Base-by-base conservation (phyloP, 2,888 invertebrate genomes). In the Lucinisca nassula region DNA sequence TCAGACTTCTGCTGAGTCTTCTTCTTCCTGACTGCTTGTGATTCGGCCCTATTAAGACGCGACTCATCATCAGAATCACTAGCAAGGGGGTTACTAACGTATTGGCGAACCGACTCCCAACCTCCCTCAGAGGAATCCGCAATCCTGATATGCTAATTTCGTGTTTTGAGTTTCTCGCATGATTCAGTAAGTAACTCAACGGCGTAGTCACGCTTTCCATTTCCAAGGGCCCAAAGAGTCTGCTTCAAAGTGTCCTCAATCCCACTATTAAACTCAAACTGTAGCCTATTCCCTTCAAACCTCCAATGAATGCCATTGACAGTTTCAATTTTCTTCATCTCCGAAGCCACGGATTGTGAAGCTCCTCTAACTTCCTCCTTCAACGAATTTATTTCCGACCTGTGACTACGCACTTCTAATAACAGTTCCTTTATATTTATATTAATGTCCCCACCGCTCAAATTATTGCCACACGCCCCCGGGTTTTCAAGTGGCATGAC, bases 41-140 rank as follows among this genome's bases (percentile, higher is more conserved):
- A 45, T 55, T 86, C 84, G 1, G 83, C 84, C 32, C 73, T 37
- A 10, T 30, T 49, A 61, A 82, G 81, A 45, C 78, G 74, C 0
- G 67, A n/a, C 30, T 84, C 86, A 32, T 84, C 86, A 0, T 86
- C 89, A 6, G 74, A 80, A 40, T 88, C 83, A 32, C 49, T 67
- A 10, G 83, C 85, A 17, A 85, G 37, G 0, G 84, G 82, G 17
- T 86, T 78, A 17, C 35, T 14, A 35, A 58, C 40, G 40, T 88
- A 85, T n/a, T 88, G 58, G 0, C 70, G 30, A 3, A 81, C 84
- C 0, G 84, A 81, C 12, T 86, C 79, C 86, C 82, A 86, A 3
- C 84, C 82, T 0, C 76, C 79, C 30, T 86, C 79, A 0, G 76
- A 81, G 0, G 73, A 58, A 35, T 89, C 84, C 4, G 88, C 88